Percentiles rank a stretch among this genome's conserved stretches.
These are phyloP conservation scores for Pseudomyrmex gracilis DNA, from an alignment of 1,140 invertebrate species.

Conservation along the genomic window DNA sequence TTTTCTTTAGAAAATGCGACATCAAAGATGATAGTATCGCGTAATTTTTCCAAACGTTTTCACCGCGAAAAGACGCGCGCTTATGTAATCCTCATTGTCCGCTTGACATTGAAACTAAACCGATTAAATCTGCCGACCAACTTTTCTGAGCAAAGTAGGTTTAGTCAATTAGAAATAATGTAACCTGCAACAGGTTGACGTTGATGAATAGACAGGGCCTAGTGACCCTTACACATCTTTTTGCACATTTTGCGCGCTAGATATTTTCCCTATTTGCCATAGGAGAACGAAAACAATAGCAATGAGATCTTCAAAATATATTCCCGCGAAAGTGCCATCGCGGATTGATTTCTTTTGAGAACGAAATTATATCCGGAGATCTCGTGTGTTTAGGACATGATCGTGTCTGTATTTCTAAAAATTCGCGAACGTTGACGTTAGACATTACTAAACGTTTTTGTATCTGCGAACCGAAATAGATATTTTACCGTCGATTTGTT, in stretches of 20 bases:
- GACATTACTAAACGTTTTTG: not conserved
- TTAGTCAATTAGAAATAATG: constrained; percentile 30
- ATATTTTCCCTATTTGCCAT: not conserved
- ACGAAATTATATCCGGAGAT: not conserved
- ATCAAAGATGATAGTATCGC: not conserved
- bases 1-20: too few relatives aligned
- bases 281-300: not conserved
- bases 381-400: too few relatives aligned
- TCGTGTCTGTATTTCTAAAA: not conserved
- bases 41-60: constrained; percentile 2
- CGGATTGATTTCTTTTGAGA: not conserved
- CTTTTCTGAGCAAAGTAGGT: constrained; percentile 36
- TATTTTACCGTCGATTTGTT: constrained; percentile 22
- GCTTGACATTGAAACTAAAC: constrained; percentile 32
- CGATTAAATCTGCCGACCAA: constrained; percentile 42
- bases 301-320: not conserved
- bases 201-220: constrained; percentile 56
- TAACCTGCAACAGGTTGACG: constrained; percentile 68
- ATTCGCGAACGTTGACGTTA: constrained; percentile 1
- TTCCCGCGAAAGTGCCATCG: not conserved
- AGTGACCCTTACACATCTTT: constrained; percentile 2
- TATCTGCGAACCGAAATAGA: constrained; percentile 6
- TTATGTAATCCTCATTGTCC: constrained; percentile 25
- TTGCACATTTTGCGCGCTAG: constrained; percentile 1
- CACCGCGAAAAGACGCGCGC: not conserved